Evolutionary conservation across 2,113 vertebrate species (phyloP).

Genomic region (Brachyhypopomus occidentalis): DNA sequence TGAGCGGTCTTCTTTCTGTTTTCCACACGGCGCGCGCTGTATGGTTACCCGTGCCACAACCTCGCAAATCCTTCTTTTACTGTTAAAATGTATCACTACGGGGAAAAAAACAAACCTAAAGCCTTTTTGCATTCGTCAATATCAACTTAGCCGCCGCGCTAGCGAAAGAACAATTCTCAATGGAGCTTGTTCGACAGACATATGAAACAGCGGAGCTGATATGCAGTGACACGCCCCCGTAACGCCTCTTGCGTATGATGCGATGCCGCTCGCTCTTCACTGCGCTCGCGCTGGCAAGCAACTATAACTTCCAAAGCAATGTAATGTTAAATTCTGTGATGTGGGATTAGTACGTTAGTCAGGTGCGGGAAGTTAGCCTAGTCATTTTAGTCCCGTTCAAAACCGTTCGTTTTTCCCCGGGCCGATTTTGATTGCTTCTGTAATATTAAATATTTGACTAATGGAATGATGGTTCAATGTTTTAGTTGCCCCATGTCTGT

Average conservation of each 20-base stretch:
- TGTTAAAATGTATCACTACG: neutral
- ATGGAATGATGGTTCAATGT: no score
- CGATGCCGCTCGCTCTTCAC: neutral
- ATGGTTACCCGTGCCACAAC: neutral
- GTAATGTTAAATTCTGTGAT: no score
- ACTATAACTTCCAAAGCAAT: neutral
- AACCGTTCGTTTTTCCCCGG: no score
- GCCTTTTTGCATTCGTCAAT: conserved; percentile 52
- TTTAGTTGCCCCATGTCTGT: no score
- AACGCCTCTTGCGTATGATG: conserved; percentile 70
- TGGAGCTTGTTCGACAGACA: conserved; percentile 46
- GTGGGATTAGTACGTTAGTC: no score
- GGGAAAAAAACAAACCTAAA: conserved; percentile 13
- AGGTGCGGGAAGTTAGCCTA: no score
- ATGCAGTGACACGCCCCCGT: conserved; percentile 43
- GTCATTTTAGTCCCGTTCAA: no score
- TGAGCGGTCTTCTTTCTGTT: conserved; percentile 45
- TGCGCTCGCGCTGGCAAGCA: conserved; percentile 47
- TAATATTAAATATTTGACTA: no score
- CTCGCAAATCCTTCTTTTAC: conserved; percentile 28
- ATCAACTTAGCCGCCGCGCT: conserved; percentile 57
- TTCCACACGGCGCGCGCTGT: conserved; percentile 32
- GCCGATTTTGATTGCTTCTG: no score
- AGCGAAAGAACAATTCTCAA: conserved; percentile 56
- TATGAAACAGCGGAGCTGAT: conserved; percentile 60